phyloP scores from a whole-genome alignment of 2,797 vertebrate genomes.

The Neosilurus mollespiculum region DNA sequence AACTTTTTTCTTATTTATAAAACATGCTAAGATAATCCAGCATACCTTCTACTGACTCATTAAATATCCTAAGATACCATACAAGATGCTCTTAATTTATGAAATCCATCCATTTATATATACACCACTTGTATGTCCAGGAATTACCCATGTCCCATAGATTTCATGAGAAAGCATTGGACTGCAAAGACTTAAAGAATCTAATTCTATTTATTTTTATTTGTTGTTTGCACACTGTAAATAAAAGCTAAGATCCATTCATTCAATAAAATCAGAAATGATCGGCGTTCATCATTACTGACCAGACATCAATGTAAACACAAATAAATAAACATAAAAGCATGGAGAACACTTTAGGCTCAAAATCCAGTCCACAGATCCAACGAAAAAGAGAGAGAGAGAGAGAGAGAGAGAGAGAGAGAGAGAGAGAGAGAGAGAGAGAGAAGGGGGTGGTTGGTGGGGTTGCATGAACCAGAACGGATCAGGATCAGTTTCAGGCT shows the following conservation, averaged over 20 bases:
- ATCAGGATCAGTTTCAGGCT: not conserved
- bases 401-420: not conserved
- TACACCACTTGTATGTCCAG: not conserved
- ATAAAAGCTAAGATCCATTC: not conserved
- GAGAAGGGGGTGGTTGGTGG: too few relatives aligned
- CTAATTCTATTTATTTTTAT: too few relatives aligned
- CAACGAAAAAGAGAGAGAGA: not conserved
- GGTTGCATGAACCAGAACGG: too few relatives aligned
- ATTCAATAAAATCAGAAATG: not conserved
- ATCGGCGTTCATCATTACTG: not conserved
- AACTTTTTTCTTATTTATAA: not conserved
- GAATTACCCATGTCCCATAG: not conserved
- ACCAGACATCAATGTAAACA: not conserved
- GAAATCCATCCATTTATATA: not conserved
- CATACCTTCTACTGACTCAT: not conserved
- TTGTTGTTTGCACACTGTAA: too few relatives aligned
- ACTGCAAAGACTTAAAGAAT: too few relatives aligned
- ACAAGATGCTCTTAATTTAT: not conserved
- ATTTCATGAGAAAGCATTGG: too few relatives aligned
- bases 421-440: not conserved
- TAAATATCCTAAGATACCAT: not conserved
- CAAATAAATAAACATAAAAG: slow-evolving; percentile 18
- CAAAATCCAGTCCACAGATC: not conserved
- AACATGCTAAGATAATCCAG: not conserved
- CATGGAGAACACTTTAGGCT: not conserved